These are phyloP conservation scores for Bambusicola thoracicus DNA, from an alignment of 2,113 vertebrate genomes.

Conservation along the genomic window DNA sequence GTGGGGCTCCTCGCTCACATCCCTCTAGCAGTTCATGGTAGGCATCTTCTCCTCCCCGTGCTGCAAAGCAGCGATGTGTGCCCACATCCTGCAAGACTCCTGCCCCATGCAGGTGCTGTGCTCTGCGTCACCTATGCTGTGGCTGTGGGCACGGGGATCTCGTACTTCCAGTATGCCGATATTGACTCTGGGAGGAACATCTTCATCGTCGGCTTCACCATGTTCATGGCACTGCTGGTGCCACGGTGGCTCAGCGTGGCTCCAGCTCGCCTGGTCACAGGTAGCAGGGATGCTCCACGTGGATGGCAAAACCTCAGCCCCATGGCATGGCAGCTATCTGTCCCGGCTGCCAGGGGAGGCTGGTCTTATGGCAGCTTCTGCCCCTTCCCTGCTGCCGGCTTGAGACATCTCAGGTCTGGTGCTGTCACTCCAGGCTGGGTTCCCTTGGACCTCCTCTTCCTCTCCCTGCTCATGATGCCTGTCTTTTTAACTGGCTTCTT, in stretches of 20 bases:
- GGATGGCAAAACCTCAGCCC: not conserved
- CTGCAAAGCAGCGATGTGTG: fast-evolving
- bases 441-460: constrained; percentile 78
- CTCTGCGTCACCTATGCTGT: constrained; percentile 83
- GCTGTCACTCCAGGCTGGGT: constrained; percentile 72
- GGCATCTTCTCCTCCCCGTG: not conserved
- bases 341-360: not conserved
- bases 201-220: constrained; percentile 87
- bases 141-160: constrained; percentile 83
- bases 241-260: constrained; percentile 78
- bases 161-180: constrained; percentile 84
- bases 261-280: constrained; percentile 69
- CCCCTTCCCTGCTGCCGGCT: not conserved
- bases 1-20: constrained; percentile 76
- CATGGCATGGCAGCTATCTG: not conserved
- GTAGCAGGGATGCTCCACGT: constrained; percentile 44
- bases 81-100: not conserved
- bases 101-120: constrained; percentile 75
- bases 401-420: not conserved
- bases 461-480: constrained; percentile 80
- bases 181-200: constrained; percentile 88
- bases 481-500: constrained; percentile 84
- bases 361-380: not conserved
- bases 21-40: constrained; percentile 82
- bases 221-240: constrained; percentile 87